Conservation (phyloP, 2,888 invertebrate genomes). For the Lissocephala sabroskyi region DNA sequence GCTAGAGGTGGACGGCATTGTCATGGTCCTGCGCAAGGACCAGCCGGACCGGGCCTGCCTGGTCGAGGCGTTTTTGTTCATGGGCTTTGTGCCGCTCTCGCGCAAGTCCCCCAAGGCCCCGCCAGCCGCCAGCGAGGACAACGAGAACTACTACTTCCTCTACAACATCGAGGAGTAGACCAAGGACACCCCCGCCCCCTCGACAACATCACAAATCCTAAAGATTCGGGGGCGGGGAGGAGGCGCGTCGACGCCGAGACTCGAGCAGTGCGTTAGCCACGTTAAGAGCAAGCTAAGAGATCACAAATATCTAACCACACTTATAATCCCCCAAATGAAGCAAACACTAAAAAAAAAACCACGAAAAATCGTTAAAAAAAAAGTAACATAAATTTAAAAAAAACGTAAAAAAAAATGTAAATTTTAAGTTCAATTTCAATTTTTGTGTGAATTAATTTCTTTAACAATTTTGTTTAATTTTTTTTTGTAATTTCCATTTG, state of each 20-base stretch:
- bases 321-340: slow-evolving; percentile 19
- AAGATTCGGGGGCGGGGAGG: no score
- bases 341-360: slow-evolving; percentile 44
- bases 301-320: slow-evolving; percentile 59
- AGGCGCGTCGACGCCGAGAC: no score
- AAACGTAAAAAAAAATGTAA: slow-evolving; percentile 23
- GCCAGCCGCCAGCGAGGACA: slow-evolving; percentile 76
- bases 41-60: slow-evolving; percentile 88
- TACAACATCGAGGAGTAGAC: slow-evolving; percentile 72
- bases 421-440: slow-evolving; percentile 29
- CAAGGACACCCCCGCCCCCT: no score
- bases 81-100: slow-evolving; percentile 92
- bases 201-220: no score
- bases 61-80: slow-evolving; percentile 96
- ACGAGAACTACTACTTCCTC: slow-evolving; percentile 75
- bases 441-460: slow-evolving; percentile 41
- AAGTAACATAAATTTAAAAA: slow-evolving; percentile 20
- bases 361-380: slow-evolving; percentile 27
- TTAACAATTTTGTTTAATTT: slow-evolving; percentile 26
- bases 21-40: slow-evolving; percentile 85
- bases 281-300: slow-evolving; percentile 67
- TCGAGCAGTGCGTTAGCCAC: slow-evolving; percentile 46
- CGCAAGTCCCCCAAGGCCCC: slow-evolving; percentile 86
- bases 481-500: no score
- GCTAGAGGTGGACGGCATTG: slow-evolving; percentile 85